Evolutionary conservation across 2,888 invertebrate species (phyloP), one percentile per base, ranked within the genome.

Genomic region (Tromatobia lineatoria): DNA sequence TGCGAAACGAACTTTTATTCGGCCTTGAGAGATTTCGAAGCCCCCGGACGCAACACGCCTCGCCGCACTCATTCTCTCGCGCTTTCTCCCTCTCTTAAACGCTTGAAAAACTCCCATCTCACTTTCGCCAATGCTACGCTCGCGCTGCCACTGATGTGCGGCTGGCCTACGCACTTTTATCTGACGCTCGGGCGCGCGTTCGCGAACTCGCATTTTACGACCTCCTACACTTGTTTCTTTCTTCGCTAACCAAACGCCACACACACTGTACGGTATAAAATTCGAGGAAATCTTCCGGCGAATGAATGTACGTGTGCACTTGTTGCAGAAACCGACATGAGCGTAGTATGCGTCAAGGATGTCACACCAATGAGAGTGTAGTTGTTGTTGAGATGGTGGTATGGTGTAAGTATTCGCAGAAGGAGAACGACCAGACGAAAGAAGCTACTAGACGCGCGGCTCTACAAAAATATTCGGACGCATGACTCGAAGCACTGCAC

Each of bases 11-110:
- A 87, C 77, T 86, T 83, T 81, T 77, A 50, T 74, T 77, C 71
- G 83, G 59, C 86, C 86, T 87, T 83, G 87, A 83, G 75, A 76
- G 79, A 85, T 84, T 87, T 74, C 57, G 11, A 42, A 80, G 73
- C 71, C 50, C 34, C 80, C 74, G 61, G 10, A 29, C n/a, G 42
- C 52, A 20, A 54, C 6, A 23, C 23, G 69, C 50, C 25, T 25
- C 61, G n/a, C 18, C 34, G 38, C 57, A 57, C 57, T 25, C 25
- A 57, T 57, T 64, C 38, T 42, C 20, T 45, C 15, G 10, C 71
- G 23, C 42, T 59, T 25, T 71, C 8, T 20, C 50, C n/a, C 50
- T 50, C 50, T 34, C 50, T 11, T 18, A 18, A 45, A 3, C 45
- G 6, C 54, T 47, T 29, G 45, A 25, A 54, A 45, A 57, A 42